Evolutionary conservation across 2,113 vertebrate species (phyloP), one percentile per base, ranked within the genome.

Genomic region (Otus sunia): DNA sequence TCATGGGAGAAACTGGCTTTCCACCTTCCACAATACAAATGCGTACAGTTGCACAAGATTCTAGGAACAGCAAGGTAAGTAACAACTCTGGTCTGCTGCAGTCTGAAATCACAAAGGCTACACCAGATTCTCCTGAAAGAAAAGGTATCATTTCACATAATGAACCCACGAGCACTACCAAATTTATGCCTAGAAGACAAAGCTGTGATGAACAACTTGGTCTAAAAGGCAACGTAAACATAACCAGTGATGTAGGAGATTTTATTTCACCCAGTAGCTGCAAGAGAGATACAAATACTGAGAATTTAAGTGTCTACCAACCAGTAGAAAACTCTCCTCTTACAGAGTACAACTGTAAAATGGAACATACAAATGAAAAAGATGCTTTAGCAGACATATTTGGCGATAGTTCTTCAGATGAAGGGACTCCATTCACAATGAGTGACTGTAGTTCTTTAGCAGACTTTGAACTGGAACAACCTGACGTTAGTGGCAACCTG

Each of bases 341-440:
- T 22, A 63, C 15, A 63, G 26, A 55, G 15, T 11, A 73, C 5
- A 15, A 77, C 25, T 29, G 7, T 49, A 78, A 89, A 67, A 77
- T 1, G 3, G 49, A 58, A 49, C 0, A 1, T 27, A 53, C 55
- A 74, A 41, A 59, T 26, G 30, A 60, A 43, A 78, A 32, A 60
- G 15, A 39, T 25, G 10, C 50, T 92, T 34, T 30, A 23, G 83
- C 58, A 15, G 69, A 82, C 59, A 0, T 43, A 22, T 86, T 76
- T 72, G 71, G 17, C 1, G 71, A 94, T 8, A 96, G 89, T 41
- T 97, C 79, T 6, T 97, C 98, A 29, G 85, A 96, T 11, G 97
- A 98, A 90, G 98, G 98, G 10, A 94, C 89, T 64, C 60, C 96
- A 9, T 98, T 98, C 75, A 98, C 98, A 32, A 29, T 98, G n/a